Evolutionary conservation across 53 echinoderm and acorn worm genomes (phyloP), one percentile per base, ranked within the genome.

Genomic region (Antedon mediterranea): DNA sequence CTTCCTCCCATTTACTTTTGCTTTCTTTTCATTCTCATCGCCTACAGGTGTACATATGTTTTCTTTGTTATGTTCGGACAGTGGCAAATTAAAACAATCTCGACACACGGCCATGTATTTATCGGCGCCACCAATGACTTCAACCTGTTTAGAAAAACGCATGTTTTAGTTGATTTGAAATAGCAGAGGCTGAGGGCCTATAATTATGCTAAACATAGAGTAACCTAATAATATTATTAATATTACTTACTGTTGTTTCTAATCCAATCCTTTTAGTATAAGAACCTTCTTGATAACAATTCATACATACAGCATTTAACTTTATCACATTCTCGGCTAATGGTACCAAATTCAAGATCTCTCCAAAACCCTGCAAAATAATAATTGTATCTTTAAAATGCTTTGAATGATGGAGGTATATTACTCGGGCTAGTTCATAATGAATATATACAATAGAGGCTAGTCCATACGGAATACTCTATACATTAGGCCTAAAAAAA

Each of bases 21-120:
- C 43, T 75, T 82, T 85, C 23, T 31, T 71, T 37, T 73, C 30
- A 30, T 72, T 72, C 4, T 85, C 88, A 30, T 44, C 41, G 14
- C 75, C 74, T 29, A 79, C 71, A 0, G 88, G 89, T 4, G 85
- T 85, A 15, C 76, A 33, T 4, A 28, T 33, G 76, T 32, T 76
- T 4, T 33, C 34, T 4, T 76, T 76, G 26, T 31, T 32, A n/a
- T 76, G 34, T 28, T 28, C 28, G 3, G 31, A 30, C 23, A 28
- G 26, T 33, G 76, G 76, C 26, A 76, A 34, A n/a, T 90, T 82
- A 81, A 83, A 90, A 43, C 98, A 98, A 43, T 83, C 88, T 4
- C 98, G 84, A 43, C 98, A 98, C 30, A 89, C 98, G 0, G 98
- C 98, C 98, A 98, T 92, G 92, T 98, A 98, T 77, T 98, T 98